These are phyloP conservation scores for Phrynosoma blainvillii DNA, from an alignment of 2,113 vertebrate species.

Conservation along the genomic window DNA sequence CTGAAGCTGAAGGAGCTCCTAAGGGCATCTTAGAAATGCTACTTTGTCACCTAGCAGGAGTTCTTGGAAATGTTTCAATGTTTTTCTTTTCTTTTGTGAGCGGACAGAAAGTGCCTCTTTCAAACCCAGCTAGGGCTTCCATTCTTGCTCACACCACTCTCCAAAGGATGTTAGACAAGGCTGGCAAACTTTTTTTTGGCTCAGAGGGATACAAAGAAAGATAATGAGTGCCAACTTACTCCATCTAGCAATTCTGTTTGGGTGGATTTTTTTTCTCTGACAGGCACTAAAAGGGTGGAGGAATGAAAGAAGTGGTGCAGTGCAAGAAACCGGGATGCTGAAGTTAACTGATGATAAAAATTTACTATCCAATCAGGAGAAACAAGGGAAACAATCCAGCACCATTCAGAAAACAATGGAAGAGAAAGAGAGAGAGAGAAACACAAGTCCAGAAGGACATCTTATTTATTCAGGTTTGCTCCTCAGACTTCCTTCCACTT, in stretches of 20 bases:
- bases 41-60: conserved; percentile 65
- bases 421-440: not conserved
- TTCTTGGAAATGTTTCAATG: conserved; percentile 57
- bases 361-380: not conserved
- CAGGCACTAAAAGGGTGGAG: not conserved
- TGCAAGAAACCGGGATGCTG: not conserved
- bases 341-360: conserved; percentile 41
- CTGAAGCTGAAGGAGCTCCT: conserved; percentile 57
- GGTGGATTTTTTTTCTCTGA: conserved; percentile 25
- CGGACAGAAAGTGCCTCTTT: conserved; percentile 64
- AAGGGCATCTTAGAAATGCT: conserved; percentile 55
- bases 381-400: conserved; percentile 30
- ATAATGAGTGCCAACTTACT: conserved; percentile 47
- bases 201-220: conserved; percentile 51
- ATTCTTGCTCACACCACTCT: conserved; percentile 56
- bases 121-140: conserved; percentile 63
- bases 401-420: not conserved
- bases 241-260: conserved; percentile 22
- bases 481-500: conserved; percentile 62
- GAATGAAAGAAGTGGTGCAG: conserved; percentile 24
- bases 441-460: conserved; percentile 37
- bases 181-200: conserved; percentile 62
- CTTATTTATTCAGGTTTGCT: conserved; percentile 35
- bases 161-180: conserved; percentile 55
- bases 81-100: conserved; percentile 66